A percentile compares a stretch with the other conserved stretches of the same genome.
Conservation (phyloP, 2,113 vertebrate species). For the Copsychus sechellarum region DNA sequence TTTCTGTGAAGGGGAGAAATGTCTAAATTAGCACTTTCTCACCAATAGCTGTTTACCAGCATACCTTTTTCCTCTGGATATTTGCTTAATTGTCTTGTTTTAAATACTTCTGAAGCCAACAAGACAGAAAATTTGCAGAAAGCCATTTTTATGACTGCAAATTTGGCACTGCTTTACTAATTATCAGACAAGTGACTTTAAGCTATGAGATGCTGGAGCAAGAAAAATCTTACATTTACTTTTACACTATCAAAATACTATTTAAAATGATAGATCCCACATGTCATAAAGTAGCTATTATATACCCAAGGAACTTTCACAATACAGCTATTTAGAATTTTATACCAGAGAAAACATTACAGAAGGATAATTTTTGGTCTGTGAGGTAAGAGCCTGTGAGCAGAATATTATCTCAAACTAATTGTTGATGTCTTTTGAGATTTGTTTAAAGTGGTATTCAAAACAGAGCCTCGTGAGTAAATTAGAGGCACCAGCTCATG, state of each 20-base stretch:
- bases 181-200: conserved; percentile 36
- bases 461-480: conserved; percentile 33
- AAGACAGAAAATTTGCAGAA: conserved; percentile 35
- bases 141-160: background rate
- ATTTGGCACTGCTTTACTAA: conserved; percentile 23
- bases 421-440: background rate
- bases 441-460: background rate
- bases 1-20: background rate
- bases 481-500: conserved; percentile 2
- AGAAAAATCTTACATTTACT: background rate
- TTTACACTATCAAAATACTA: conserved; percentile 3
- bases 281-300: background rate
- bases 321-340: background rate
- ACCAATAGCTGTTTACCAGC: conserved; percentile 24
- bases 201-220: background rate
- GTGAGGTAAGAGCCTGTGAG: background rate
- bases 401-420: conserved; percentile 15
- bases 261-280: background rate
- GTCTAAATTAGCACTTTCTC: conserved; percentile 59
- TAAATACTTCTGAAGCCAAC: conserved; percentile 12
- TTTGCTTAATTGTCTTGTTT: conserved; percentile 30
- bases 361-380: background rate
- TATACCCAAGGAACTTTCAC: background rate
- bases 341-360: background rate
- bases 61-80: background rate